Evolutionary conservation across 1,140 invertebrate species (phyloP).

Genomic region (Laodelphax striatellus): DNA sequence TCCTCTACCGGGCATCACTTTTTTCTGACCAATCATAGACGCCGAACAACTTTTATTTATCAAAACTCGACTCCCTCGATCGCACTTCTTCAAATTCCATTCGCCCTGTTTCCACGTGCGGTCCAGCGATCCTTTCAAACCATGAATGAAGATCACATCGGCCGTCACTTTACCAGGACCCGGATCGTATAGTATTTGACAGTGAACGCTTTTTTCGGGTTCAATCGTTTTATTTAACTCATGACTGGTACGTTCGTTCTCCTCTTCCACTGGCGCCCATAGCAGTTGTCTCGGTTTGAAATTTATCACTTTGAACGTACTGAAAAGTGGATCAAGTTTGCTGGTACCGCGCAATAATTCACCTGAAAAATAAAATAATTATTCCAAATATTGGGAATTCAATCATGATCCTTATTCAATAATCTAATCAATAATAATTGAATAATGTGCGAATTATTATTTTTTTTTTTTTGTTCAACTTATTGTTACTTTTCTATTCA

Average conservation of each 20-base stretch:
- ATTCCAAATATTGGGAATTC: not conserved
- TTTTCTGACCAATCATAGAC: not conserved
- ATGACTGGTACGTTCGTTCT: not conserved
- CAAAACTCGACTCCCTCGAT: not conserved
- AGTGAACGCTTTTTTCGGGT: constrained; percentile 19
- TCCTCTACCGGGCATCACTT: not conserved
- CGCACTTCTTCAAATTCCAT: constrained; percentile 29
- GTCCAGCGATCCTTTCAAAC: constrained; percentile 40
- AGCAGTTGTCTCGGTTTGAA: not conserved
- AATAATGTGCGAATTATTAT: too few relatives aligned
- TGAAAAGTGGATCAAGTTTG: constrained; percentile 8
- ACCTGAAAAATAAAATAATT: constrained; percentile 1
- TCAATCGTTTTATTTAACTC: not conserved
- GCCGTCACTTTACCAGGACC: constrained; percentile 26
- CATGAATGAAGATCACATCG: constrained; percentile 46
- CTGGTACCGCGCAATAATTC: constrained; percentile 2
- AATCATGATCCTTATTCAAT: too few relatives aligned
- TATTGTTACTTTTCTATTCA: too few relatives aligned
- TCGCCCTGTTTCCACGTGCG: constrained; percentile 44
- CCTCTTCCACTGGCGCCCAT: not conserved
- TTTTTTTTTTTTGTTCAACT: too few relatives aligned
- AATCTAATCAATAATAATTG: too few relatives aligned
- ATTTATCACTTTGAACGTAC: constrained; percentile 1
- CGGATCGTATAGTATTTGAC: constrained; percentile 24
- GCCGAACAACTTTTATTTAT: constrained; percentile 9